phyloP scores from a whole-genome alignment of 1,140 invertebrate genomes.

The Papilio machaon region DNA sequence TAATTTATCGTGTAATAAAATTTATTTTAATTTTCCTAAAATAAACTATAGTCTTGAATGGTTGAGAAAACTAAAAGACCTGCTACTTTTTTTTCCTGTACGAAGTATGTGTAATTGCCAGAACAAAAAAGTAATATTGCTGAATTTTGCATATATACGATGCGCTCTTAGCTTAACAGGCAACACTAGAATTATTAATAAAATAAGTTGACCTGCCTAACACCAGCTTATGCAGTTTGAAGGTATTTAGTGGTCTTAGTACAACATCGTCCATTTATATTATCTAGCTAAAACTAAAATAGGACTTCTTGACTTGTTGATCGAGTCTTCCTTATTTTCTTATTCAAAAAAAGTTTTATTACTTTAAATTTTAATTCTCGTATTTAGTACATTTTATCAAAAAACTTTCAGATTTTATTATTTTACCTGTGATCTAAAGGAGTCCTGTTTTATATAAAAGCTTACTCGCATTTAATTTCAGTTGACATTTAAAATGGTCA shows the following conservation, averaged over 20 bases:
- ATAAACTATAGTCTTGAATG: background rate
- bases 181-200: background rate
- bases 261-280: constrained; percentile 28
- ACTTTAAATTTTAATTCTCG: background rate
- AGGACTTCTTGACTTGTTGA: constrained; percentile 26
- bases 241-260: constrained; percentile 29
- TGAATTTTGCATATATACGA: background rate
- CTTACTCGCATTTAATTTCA: constrained; percentile 74
- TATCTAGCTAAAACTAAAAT: constrained; percentile 27
- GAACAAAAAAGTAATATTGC: background rate
- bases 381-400: no score
- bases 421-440: background rate
- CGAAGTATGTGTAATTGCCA: background rate
- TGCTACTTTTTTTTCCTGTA: constrained; percentile 1
- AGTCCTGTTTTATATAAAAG: constrained; percentile 50
- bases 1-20: background rate
- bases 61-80: background rate
- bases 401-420: background rate
- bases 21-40: background rate
- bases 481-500: constrained; percentile 62
- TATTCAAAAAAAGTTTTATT: constrained; percentile 1
- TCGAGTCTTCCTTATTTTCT: background rate
- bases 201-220: background rate
- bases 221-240: background rate
- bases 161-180: constrained; percentile 2